phyloP scores from a whole-genome alignment of 1,140 invertebrate genomes.

The Radopholus similis region DNA sequence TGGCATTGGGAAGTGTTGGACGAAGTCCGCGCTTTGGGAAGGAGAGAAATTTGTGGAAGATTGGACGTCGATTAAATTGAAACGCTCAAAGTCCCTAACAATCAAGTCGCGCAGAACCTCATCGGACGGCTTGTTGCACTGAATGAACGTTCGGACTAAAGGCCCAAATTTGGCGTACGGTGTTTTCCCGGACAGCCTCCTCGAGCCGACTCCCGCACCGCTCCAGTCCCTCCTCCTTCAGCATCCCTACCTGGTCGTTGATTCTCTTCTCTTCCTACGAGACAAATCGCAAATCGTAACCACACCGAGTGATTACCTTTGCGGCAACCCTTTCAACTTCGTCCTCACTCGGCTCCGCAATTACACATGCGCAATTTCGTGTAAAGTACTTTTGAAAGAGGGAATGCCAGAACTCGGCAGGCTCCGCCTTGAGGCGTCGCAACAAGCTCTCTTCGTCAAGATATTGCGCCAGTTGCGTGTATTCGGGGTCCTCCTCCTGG shows the following conservation, averaged over 20 bases:
- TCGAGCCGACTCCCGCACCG: constrained; percentile 67
- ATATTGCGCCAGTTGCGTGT: constrained; percentile 72
- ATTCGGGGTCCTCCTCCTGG: constrained; percentile 31
- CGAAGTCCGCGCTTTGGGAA: neutral
- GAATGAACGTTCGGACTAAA: neutral
- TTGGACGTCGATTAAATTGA: constrained; percentile 13
- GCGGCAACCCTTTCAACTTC: constrained; percentile 62
- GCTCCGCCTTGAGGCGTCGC: constrained; percentile 68
- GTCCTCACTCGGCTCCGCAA: constrained; percentile 62
- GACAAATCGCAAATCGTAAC: no score
- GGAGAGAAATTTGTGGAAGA: constrained; percentile 14
- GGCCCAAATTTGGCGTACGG: constrained; percentile 61
- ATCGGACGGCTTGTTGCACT: neutral
- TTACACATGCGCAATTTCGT: constrained; percentile 62
- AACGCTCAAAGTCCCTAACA: constrained; percentile 22
- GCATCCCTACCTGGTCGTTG: constrained; percentile 70
- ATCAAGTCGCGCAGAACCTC: constrained; percentile 24
- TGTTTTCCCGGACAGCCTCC: constrained; percentile 73
- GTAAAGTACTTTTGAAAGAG: constrained; percentile 73
- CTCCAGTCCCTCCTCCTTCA: constrained; percentile 68
- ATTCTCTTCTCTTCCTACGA: constrained; percentile 64
- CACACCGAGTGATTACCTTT: constrained; percentile 28
- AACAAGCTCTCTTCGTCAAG: constrained; percentile 71
- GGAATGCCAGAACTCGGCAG: constrained; percentile 70
- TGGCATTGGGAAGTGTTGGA: constrained; percentile 24